phyloP scores from a whole-genome alignment of 2,888 invertebrate species.

The Tipula unca region DNA sequence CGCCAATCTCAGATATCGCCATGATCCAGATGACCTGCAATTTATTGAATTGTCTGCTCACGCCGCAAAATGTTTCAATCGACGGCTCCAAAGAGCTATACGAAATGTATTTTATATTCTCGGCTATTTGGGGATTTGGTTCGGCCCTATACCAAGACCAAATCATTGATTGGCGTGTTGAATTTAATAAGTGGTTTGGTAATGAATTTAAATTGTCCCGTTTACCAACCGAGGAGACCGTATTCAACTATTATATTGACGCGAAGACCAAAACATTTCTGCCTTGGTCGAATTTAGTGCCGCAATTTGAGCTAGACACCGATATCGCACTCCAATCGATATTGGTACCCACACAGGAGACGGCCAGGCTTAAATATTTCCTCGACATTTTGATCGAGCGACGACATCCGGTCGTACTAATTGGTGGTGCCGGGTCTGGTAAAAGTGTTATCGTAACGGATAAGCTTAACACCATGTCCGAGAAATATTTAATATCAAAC shows the following conservation, averaged over 20 bases:
- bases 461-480: constrained; percentile 63
- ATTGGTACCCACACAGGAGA: constrained; percentile 82
- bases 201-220: constrained; percentile 87
- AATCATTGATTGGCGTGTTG: constrained; percentile 82
- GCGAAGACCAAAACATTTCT: constrained; percentile 73
- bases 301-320: constrained; percentile 70
- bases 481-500: constrained; percentile 74
- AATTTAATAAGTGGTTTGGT: constrained; percentile 92
- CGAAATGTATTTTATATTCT: constrained; percentile 88
- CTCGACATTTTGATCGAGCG: constrained; percentile 72
- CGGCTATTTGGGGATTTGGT: constrained; percentile 89
- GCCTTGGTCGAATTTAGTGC: constrained; percentile 79
- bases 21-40: constrained; percentile 83
- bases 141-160: constrained; percentile 87
- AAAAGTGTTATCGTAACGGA: constrained; percentile 87
- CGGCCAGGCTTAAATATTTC: constrained; percentile 77
- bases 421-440: constrained; percentile 83
- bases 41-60: constrained; percentile 75
- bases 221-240: constrained; percentile 69
- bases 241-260: constrained; percentile 87
- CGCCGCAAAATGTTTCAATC: constrained; percentile 66
- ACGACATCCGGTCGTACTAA: constrained; percentile 80
- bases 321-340: constrained; percentile 72
- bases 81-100: constrained; percentile 90
- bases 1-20: constrained; percentile 82